Conservation (phyloP, 2,888 invertebrate species). For the Spodoptera picta region DNA sequence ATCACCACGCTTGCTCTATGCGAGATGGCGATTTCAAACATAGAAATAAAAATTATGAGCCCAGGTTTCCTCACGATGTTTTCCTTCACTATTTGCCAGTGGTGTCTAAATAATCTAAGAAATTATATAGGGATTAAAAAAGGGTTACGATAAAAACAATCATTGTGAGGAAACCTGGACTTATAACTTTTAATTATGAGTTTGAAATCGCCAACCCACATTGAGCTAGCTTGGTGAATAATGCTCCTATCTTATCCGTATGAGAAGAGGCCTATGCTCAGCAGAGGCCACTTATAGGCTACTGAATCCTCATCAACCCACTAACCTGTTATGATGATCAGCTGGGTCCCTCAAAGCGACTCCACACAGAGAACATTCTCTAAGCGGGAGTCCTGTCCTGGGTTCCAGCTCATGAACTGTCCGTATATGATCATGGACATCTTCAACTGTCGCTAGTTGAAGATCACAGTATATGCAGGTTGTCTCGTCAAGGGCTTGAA, state of each 20-base stretch:
- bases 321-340: slow-evolving; percentile 74
- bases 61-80: no score
- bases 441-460: slow-evolving; percentile 62
- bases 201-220: no score
- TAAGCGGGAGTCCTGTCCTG: slow-evolving; percentile 62
- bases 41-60: no score
- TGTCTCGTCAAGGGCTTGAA: slow-evolving; percentile 74
- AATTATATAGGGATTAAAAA: neutral
- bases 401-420: slow-evolving; percentile 73
- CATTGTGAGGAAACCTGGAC: no score
- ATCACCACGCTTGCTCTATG: no score
- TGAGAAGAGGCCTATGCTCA: no score
- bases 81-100: neutral
- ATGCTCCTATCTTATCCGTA: no score
- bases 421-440: slow-evolving; percentile 69
- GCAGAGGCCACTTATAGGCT: no score
- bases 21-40: no score
- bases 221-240: no score
- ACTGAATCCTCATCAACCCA: neutral
- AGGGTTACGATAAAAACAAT: no score
- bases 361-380: slow-evolving; percentile 75
- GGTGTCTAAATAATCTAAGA: neutral
- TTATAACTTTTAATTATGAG: no score
- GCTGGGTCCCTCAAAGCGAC: slow-evolving; percentile 68
- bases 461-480: slow-evolving; percentile 75